phyloP scores from a whole-genome alignment of 2,888 invertebrate species.

The Tanypteryx hageni region DNA sequence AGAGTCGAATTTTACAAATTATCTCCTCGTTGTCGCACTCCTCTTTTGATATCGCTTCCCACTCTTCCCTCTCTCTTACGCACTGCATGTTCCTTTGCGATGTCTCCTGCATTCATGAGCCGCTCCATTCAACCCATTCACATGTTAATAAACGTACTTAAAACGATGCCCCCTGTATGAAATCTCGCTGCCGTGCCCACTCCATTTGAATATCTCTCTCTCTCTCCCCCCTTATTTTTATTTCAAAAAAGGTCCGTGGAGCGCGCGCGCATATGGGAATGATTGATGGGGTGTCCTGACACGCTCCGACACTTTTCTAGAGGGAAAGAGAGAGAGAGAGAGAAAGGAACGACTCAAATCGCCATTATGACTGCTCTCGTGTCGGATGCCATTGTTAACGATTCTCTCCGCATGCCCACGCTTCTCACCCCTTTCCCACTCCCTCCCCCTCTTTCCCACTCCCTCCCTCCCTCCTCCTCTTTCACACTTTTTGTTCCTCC shows the following conservation, averaged over 20 bases:
- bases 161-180: background rate
- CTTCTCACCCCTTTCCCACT: background rate
- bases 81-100: background rate
- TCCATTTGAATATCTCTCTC: constrained; percentile 57
- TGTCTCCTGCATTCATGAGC: background rate
- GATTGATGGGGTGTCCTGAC: constrained; percentile 36
- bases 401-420: constrained; percentile 36
- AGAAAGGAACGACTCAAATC: background rate
- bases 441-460: background rate
- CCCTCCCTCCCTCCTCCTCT: background rate
- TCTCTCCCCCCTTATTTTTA: background rate
- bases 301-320: constrained; percentile 27
- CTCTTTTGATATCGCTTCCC: background rate
- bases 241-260: background rate
- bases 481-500: background rate
- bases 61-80: too few species aligned
- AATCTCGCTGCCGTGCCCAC: background rate
- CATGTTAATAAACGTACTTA: constrained; percentile 15
- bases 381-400: constrained; percentile 31
- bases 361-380: constrained; percentile 34
- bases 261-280: constrained; percentile 44
- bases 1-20: background rate
- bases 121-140: constrained; percentile 16
- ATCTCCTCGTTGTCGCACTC: background rate
- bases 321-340: constrained; percentile 25